phyloP scores from a whole-genome alignment of 2,113 vertebrate genomes.

The Poecilia latipinna region DNA sequence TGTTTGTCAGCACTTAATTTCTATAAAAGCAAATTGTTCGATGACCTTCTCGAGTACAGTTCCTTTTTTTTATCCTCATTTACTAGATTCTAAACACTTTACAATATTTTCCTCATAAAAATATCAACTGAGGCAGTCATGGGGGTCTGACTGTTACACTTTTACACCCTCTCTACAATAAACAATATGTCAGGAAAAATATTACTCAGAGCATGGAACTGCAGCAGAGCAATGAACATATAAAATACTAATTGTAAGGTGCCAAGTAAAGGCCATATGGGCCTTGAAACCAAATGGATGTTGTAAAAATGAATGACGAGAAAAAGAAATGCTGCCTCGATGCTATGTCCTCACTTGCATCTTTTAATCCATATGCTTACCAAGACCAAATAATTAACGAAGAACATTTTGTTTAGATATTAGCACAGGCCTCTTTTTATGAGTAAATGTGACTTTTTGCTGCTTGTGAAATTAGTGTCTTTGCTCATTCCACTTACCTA shows the following conservation, averaged over 20 bases:
- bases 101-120: neutral
- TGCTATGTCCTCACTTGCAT: constrained; percentile 10
- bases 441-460: constrained; percentile 23
- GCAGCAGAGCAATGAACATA: neutral
- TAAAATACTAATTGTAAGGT: constrained; percentile 6
- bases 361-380: constrained; percentile 6
- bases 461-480: constrained; percentile 8
- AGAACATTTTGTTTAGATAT: constrained; percentile 3
- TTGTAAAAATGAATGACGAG: neutral
- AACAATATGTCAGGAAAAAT: neutral
- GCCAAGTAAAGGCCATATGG: constrained; percentile 25
- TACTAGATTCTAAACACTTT: neutral
- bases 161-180: no score
- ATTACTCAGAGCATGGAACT: constrained; percentile 22
- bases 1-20: neutral
- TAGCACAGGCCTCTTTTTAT: constrained; percentile 26
- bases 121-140: no score
- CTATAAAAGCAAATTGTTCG: neutral
- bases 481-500: neutral
- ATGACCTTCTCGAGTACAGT: no score
- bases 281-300: constrained; percentile 4
- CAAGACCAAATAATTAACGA: constrained; percentile 14
- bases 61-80: neutral
- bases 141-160: no score
- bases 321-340: neutral